phyloP scores from a whole-genome alignment of 64 coral and sea anemone genomes.

The Montipora foliosa region DNA sequence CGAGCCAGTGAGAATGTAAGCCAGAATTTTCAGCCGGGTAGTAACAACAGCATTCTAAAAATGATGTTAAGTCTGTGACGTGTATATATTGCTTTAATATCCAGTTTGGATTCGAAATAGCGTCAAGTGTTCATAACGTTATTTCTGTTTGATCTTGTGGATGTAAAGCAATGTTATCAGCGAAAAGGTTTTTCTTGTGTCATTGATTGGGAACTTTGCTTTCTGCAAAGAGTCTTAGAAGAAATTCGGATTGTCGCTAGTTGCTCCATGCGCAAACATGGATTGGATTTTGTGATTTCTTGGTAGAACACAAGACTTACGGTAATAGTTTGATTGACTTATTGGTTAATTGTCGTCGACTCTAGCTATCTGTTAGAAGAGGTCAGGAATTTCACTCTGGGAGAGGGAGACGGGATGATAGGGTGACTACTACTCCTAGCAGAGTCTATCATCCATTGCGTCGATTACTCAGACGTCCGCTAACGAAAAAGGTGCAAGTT shows the following conservation, averaged over 20 bases:
- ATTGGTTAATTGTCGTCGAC: no score
- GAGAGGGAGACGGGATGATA: background rate
- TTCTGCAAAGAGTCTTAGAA: no score
- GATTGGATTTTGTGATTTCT: no score
- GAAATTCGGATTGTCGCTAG: no score
- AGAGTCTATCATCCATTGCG: background rate
- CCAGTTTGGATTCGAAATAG: background rate
- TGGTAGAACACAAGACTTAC: no score
- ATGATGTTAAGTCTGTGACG: slow-evolving; percentile 30
- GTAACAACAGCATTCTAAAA: slow-evolving; percentile 37
- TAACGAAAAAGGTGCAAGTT: background rate
- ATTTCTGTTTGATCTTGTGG: background rate
- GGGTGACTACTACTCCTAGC: no score
- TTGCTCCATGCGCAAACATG: no score
- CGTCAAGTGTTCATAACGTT: no score
- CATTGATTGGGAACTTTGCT: no score
- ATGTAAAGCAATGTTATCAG: background rate
- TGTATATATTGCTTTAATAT: background rate
- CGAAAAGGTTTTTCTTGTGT: no score
- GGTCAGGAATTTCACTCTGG: background rate
- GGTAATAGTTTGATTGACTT: no score
- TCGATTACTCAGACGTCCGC: background rate
- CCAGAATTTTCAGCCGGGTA: background rate
- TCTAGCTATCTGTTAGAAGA: background rate
- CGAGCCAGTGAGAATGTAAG: background rate